A percentile compares a stretch with the other conserved stretches of the same genome.
Evolutionary conservation across 1,140 invertebrate species (phyloP).

Genomic region (honey bee (Apis mellifera)): DNA sequence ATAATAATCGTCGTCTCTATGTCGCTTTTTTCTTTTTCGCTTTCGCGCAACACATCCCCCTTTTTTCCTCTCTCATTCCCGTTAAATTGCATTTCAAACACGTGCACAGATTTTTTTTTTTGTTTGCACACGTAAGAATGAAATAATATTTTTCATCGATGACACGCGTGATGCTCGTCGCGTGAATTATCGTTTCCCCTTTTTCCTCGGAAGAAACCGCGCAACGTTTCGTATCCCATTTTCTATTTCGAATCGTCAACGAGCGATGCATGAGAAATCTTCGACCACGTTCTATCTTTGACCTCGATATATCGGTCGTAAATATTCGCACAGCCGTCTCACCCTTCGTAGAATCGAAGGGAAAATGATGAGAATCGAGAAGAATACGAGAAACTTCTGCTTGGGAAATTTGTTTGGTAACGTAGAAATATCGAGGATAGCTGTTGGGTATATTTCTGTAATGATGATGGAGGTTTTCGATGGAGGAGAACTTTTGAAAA

Average conservation of each 20-base stretch:
- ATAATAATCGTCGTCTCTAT: not conserved
- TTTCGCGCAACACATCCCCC: not conserved
- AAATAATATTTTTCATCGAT: not conserved
- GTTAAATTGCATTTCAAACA: not conserved
- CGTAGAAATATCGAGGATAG: too few relatives aligned
- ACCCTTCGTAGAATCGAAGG: not conserved
- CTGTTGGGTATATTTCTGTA: too few relatives aligned
- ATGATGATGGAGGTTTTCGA: too few relatives aligned
- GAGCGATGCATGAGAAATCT: conserved; percentile 32
- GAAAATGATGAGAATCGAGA: too few relatives aligned
- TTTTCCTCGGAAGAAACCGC: not conserved
- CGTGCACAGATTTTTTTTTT: not conserved
- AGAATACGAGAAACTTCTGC: too few relatives aligned
- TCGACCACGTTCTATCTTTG: too few relatives aligned
- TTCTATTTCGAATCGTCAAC: conserved; percentile 7
- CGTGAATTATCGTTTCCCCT: not conserved
- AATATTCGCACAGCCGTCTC: conserved; percentile 31
- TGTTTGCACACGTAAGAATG: not conserved
- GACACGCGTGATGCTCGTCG: too few relatives aligned
- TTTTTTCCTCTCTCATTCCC: not conserved
- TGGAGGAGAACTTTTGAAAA: too few relatives aligned
- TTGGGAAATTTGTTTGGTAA: too few relatives aligned
- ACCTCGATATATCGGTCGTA: not conserved
- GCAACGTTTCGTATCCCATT: not conserved
- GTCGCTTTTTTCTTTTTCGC: too few relatives aligned